Evolutionary conservation across 1,140 invertebrate species (phyloP), one percentile per base, ranked within the genome.

Genomic region (Anoplolepis gracilipes): DNA sequence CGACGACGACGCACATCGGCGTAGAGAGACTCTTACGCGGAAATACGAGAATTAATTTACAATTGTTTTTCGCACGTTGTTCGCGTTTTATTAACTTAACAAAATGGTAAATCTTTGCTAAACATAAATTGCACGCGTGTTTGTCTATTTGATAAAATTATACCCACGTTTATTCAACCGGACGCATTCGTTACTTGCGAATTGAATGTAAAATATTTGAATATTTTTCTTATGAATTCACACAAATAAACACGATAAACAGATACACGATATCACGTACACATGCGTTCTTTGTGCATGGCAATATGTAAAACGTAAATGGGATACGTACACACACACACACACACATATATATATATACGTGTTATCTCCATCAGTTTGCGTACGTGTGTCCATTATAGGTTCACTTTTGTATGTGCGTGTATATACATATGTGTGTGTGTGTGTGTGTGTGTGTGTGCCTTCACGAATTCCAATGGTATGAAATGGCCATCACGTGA

Each of bases 401-500:
- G 13, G 49, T 13, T 39, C 46, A 36, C 46, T 79, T 78, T 78
- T n/a, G 72, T 10, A 33, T 13, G 22, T 55, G 2, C 6, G 25
- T 1, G 13, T 36, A 8, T 64, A 36, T 36, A 4, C 8, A 36
- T 36, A 36, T 4, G 19, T 55, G n/a, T 22, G 11, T 73, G 30
- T 22, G 19, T 8, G 36, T 10, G 6, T 5, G 1, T 25, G 11
- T 36, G 19, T 22, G 13, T 67, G 42, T 25, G 53, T 13, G 39
- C 67, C 53, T 82, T 73, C 5, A 16, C 36, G 39, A 59, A 73
- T 73, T 61, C 36, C 36, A 46, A 36, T 46, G 25, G 53, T 61
- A 73, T 73, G 36, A 82, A 73, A 82, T 73, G 78, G 78, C 67
- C 4, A 82, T 82, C 78, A 30, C 78, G 67, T 82, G 78, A 82